Percentiles rank a stretch among this genome's conserved stretches.
These are phyloP conservation scores for Nemotelus pantherinus DNA, from an alignment of 2,888 invertebrate genomes.

Conservation along the genomic window DNA sequence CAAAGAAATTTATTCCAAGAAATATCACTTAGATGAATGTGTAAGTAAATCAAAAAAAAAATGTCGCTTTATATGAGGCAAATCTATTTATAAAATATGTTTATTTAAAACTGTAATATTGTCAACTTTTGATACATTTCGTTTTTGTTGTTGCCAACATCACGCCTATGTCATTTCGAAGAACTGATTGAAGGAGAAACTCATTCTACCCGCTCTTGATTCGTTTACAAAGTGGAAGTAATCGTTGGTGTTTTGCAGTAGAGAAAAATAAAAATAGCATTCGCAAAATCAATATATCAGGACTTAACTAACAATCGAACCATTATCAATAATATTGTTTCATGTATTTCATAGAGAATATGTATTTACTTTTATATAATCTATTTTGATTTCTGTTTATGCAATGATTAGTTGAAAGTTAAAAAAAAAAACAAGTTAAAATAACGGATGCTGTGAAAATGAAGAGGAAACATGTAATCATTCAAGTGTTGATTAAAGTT, in stretches of 20 bases:
- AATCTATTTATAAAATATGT: constrained; percentile 15
- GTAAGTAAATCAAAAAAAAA: constrained; percentile 10
- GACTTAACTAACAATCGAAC: constrained; percentile 10
- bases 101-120: constrained; percentile 21
- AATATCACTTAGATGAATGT: constrained; percentile 22
- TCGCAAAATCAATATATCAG: no score
- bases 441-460: constrained; percentile 1
- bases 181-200: background rate
- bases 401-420: constrained; percentile 25
- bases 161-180: constrained; percentile 35
- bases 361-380: constrained; percentile 21
- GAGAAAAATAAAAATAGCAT: background rate
- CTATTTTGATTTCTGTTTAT: constrained; percentile 40
- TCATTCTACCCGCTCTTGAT: constrained; percentile 9
- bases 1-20: constrained; percentile 35
- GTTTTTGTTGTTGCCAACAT: constrained; percentile 34
- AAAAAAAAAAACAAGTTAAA: constrained; percentile 5
- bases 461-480: constrained; percentile 35
- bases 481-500: constrained; percentile 35
- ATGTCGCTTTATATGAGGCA: constrained; percentile 11
- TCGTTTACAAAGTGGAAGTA: constrained; percentile 19
- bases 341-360: constrained; percentile 31
- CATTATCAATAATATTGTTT: constrained; percentile 19
- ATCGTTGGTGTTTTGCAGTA: background rate
- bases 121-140: constrained; percentile 14